Percentiles rank a stretch among this genome's conserved stretches.
Conservation (phyloP, 2,113 vertebrate genomes). For the Tetrao urogallus region DNA sequence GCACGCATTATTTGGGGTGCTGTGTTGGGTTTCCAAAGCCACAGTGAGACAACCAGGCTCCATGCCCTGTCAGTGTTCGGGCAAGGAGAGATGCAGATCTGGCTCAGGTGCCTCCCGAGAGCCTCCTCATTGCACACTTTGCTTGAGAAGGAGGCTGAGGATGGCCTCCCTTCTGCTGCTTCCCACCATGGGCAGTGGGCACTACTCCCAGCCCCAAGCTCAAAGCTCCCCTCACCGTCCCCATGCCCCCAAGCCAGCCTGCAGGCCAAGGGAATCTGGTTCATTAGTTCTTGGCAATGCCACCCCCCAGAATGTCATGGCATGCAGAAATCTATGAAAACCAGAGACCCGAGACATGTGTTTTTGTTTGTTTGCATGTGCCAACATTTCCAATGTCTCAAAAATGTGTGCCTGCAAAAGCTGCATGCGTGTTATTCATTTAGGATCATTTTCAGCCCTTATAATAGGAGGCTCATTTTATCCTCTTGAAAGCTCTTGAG, state of each 20-base stretch:
- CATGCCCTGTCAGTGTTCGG: not conserved
- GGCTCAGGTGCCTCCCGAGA: not conserved
- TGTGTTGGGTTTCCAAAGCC: rapidly evolving
- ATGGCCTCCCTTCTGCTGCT: not conserved
- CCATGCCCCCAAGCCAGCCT: not conserved
- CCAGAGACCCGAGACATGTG: conserved; percentile 65
- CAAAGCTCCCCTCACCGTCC: not conserved
- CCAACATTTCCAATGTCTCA: conserved; percentile 67
- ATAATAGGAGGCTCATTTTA: conserved; percentile 56
- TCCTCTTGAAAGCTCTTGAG: conserved; percentile 46
- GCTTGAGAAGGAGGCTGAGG: not conserved
- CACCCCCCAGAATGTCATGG: conserved; percentile 54
- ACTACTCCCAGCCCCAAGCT: not conserved
- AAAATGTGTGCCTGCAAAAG: conserved; percentile 51
- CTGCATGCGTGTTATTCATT: conserved; percentile 64
- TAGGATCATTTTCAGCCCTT: conserved; percentile 63
- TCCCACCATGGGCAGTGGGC: not conserved
- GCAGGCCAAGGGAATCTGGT: conserved; percentile 23
- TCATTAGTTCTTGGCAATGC: conserved; percentile 37
- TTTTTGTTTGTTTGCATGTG: conserved; percentile 71
- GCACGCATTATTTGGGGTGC: not conserved
- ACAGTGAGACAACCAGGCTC: not conserved
- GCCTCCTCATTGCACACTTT: not conserved
- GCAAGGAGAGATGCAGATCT: not conserved
- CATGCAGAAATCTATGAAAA: conserved; percentile 68